These are phyloP conservation scores for Protaetia brevitarsis DNA, from an alignment of 1,140 invertebrate genomes.

Conservation along the genomic window DNA sequence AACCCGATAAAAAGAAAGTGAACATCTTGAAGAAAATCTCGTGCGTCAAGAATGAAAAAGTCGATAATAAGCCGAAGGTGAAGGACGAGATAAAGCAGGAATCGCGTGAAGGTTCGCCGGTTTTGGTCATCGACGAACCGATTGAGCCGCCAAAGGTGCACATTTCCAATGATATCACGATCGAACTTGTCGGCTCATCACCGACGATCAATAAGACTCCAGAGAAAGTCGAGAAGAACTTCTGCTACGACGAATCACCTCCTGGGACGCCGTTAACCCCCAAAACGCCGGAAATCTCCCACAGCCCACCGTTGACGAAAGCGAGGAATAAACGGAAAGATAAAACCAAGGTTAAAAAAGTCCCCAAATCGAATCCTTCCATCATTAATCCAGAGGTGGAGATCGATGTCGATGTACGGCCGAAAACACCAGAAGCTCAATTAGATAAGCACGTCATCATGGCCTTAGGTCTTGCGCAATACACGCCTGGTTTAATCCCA, in stretches of 20 bases:
- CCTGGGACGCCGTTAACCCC: conserved; percentile 56
- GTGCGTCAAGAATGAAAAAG: conserved; percentile 65
- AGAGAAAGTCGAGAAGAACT: conserved; percentile 35
- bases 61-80: conserved; percentile 52
- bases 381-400: conserved; percentile 16
- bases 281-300: conserved; percentile 56
- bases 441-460: conserved; percentile 45
- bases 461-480: conserved; percentile 49
- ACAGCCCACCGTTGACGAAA: conserved; percentile 54
- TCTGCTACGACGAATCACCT: conserved; percentile 57
- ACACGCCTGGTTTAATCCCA: conserved; percentile 65
- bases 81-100: conserved; percentile 51
- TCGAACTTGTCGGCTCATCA: conserved; percentile 40
- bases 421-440: conserved; percentile 63
- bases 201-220: conserved; percentile 24
- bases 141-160: conserved; percentile 36
- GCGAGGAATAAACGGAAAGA: conserved; percentile 65
- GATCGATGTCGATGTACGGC: conserved; percentile 47
- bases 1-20: conserved; percentile 77
- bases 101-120: conserved; percentile 50
- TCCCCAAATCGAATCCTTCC: conserved; percentile 1
- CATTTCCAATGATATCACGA: conserved; percentile 48
- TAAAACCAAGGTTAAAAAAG: conserved; percentile 55
- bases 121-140: conserved; percentile 51
- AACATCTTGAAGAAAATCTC: conserved; percentile 85